Conservation (phyloP, 2,113 vertebrate genomes). For the Chloropsis cyanopogon region DNA sequence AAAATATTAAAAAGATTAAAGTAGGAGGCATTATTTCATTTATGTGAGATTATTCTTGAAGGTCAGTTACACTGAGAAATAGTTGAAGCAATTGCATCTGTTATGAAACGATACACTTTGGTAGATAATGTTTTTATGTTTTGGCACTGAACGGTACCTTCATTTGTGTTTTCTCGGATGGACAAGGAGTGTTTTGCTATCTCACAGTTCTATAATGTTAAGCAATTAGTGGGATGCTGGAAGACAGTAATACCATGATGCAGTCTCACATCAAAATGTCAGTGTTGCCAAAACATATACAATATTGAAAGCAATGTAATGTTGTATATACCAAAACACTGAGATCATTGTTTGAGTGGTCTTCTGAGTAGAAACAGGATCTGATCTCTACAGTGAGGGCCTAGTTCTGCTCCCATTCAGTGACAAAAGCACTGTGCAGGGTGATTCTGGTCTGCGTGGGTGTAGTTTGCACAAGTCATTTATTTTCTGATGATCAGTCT, state of each 20-base stretch:
- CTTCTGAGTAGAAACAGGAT: background rate
- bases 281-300: background rate
- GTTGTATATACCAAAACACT: background rate
- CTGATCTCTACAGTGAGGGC: background rate
- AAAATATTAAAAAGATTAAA: background rate
- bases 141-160: background rate
- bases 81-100: background rate
- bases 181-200: background rate
- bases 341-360: background rate
- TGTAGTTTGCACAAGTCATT: background rate
- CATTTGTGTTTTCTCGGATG: background rate
- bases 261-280: background rate
- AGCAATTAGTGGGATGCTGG: background rate
- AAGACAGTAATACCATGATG: background rate
- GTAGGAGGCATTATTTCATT: background rate
- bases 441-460: background rate
- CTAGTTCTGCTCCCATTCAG: background rate
- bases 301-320: background rate
- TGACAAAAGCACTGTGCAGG: background rate
- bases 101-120: background rate
- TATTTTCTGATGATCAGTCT: background rate
- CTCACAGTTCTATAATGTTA: background rate
- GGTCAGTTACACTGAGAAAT: background rate
- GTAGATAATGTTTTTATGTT: background rate
- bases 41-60: background rate